Percentiles rank a stretch among this genome's conserved stretches.
Conservation (phyloP, 1,140 invertebrate genomes). For the Pseudomyrmex flavicornis region DNA sequence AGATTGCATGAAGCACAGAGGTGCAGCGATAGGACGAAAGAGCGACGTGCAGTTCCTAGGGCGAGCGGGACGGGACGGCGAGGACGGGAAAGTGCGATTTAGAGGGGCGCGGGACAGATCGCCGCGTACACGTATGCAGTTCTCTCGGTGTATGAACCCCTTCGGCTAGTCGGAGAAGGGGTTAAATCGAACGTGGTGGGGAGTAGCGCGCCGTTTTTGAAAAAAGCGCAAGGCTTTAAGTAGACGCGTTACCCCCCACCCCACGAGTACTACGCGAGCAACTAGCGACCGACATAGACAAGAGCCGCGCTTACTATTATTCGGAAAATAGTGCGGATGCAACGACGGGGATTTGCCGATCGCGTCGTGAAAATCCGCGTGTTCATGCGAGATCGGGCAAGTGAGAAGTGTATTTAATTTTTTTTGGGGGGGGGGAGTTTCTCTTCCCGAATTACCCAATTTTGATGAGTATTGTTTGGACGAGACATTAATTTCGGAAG, state of each 20-base stretch:
- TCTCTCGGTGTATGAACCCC: slow-evolving; percentile 24
- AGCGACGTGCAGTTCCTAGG: slow-evolving; percentile 41
- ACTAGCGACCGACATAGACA: slow-evolving; percentile 81
- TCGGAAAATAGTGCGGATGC: slow-evolving; percentile 69
- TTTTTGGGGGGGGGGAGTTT: neutral
- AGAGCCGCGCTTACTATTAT: slow-evolving; percentile 73
- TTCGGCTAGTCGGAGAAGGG: slow-evolving; percentile 44
- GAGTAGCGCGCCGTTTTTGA: slow-evolving; percentile 80
- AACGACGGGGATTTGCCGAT: slow-evolving; percentile 3
- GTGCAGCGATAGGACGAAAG: slow-evolving; percentile 44
- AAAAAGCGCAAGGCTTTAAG: slow-evolving; percentile 85
- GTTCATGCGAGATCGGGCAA: neutral
- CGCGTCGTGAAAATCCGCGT: slow-evolving; percentile 10
- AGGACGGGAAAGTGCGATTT: slow-evolving; percentile 63
- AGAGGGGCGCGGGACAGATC: slow-evolving; percentile 48
- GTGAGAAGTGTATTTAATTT: neutral
- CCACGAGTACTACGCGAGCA: slow-evolving; percentile 79
- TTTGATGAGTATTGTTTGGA: neutral
- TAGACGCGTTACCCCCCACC: slow-evolving; percentile 82
- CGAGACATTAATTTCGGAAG: no score
- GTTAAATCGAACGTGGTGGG: slow-evolving; percentile 67
- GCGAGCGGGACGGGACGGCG: slow-evolving; percentile 36
- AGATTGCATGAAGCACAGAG: neutral
- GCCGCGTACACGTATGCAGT: slow-evolving; percentile 43
- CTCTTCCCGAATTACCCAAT: neutral